phyloP scores from a whole-genome alignment of 2,888 invertebrate species.

The Phalera bucephala region DNA sequence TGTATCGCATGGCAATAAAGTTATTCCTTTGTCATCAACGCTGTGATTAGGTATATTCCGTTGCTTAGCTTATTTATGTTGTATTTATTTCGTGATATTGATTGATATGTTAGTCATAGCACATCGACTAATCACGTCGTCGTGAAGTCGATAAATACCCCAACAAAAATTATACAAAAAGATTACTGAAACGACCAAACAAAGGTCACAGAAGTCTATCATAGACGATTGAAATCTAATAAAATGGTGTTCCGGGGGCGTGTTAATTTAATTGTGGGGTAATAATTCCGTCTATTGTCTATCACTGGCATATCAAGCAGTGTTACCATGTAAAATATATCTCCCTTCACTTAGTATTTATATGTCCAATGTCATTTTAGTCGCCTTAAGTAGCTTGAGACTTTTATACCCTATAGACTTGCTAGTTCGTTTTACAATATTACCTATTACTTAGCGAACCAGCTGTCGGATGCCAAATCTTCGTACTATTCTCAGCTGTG shows the following conservation, averaged over 20 bases:
- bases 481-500: slow-evolving; percentile 48
- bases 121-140: too few species aligned
- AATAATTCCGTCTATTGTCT: too few species aligned
- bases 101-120: neutral
- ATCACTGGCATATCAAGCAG: too few species aligned
- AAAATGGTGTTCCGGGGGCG: too few species aligned
- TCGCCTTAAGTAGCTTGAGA: slow-evolving; percentile 44
- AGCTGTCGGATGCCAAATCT: slow-evolving; percentile 64
- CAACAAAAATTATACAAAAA: too few species aligned
- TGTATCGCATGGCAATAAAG: slow-evolving; percentile 65
- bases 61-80: slow-evolving; percentile 10
- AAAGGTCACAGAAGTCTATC: too few species aligned
- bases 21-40: slow-evolving; percentile 26
- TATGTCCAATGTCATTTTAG: slow-evolving; percentile 35
- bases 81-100: slow-evolving; percentile 6
- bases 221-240: too few species aligned
- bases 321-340: neutral
- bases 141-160: too few species aligned
- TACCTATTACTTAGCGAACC: slow-evolving; percentile 32
- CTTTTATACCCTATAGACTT: slow-evolving; percentile 42
- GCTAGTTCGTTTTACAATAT: slow-evolving; percentile 48
- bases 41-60: slow-evolving; percentile 10
- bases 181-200: too few species aligned
- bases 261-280: too few species aligned
- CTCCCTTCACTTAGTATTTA: slow-evolving; percentile 6